These are phyloP conservation scores for Acropora tenuis DNA, from an alignment of 64 coral and sea anemone species.

Conservation along the genomic window DNA sequence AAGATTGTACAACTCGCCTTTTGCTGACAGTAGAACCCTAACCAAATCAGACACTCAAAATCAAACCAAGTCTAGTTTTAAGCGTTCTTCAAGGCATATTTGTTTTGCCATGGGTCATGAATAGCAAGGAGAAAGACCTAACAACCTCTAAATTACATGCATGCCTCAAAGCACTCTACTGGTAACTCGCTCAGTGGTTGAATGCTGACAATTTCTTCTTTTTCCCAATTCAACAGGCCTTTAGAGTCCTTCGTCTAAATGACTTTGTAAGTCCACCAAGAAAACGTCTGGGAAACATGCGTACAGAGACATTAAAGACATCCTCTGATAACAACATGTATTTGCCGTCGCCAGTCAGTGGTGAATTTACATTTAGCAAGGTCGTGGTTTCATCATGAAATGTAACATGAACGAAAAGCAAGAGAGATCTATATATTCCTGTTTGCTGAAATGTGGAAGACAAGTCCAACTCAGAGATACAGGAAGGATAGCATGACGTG, in stretches of 20 bases:
- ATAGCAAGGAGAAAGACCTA: no score
- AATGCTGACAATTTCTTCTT: background rate
- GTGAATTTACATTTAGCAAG: background rate
- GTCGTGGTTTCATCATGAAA: background rate
- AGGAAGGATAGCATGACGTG: background rate
- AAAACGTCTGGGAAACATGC: background rate
- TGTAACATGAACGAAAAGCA: background rate
- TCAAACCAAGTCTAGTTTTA: no score
- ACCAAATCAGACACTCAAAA: no score
- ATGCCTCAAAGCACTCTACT: no score
- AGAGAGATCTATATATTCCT: background rate
- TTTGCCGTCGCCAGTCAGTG: conserved; percentile 21
- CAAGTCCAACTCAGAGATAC: background rate
- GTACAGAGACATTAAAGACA: background rate
- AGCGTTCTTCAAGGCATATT: no score
- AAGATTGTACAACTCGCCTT: no score
- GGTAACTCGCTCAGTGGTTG: no score
- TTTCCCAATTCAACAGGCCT: background rate
- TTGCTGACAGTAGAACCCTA: no score
- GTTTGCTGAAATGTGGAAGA: background rate
- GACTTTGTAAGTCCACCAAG: conserved; percentile 4
- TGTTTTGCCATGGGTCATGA: no score
- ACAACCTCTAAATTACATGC: no score
- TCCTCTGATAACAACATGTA: conserved; percentile 14
- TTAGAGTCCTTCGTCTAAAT: conserved; percentile 6